phyloP scores from a whole-genome alignment of 2,113 vertebrate genomes.

The Phaethon lepturus region DNA sequence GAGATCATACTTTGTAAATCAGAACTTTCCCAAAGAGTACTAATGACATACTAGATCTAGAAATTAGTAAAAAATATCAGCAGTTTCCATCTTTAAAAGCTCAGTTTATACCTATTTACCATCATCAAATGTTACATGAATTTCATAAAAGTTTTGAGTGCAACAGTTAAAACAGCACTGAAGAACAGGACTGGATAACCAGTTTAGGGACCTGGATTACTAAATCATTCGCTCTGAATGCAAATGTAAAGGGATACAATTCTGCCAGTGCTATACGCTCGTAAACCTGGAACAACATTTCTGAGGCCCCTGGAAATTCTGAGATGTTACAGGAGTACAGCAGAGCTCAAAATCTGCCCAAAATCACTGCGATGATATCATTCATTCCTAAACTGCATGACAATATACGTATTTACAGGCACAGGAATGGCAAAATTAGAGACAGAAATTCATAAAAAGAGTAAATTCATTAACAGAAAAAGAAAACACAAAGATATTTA shows the following conservation, averaged over 20 bases:
- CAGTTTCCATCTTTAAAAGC: background rate
- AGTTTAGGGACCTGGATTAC: background rate
- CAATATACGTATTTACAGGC: background rate
- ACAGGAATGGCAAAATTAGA: background rate
- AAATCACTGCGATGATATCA: background rate
- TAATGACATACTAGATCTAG: background rate
- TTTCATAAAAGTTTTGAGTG: background rate
- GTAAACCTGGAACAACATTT: background rate
- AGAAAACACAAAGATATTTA: background rate
- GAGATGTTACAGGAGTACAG: background rate
- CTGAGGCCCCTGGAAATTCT: background rate
- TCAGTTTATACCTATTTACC: background rate
- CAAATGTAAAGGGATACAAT: background rate
- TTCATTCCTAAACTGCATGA: background rate
- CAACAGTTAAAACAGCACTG: background rate
- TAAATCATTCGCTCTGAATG: background rate
- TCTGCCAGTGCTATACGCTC: background rate
- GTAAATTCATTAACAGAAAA: background rate
- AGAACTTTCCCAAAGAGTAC: conserved; percentile 11
- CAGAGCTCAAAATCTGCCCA: background rate
- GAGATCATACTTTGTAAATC: conserved; percentile 20
- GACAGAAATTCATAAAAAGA: background rate
- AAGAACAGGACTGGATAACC: background rate
- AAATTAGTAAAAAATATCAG: conserved; percentile 24
- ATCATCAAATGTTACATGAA: background rate